Conservation (phyloP, 2,797 vertebrate species). For the Silurus aristotelis region DNA sequence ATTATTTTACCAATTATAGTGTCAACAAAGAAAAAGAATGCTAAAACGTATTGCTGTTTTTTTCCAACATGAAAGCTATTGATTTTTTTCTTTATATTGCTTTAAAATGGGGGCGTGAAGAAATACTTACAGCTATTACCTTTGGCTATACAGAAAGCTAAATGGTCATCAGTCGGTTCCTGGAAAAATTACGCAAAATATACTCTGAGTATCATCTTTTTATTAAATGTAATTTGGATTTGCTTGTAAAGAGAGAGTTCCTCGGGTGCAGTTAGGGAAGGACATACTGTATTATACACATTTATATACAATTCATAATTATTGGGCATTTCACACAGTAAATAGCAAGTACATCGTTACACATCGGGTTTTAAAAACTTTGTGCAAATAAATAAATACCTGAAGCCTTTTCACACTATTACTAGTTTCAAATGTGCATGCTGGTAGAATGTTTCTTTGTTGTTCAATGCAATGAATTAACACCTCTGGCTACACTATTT, state of each 20-base stretch:
- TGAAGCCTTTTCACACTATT: conserved; percentile 14
- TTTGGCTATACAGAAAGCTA: not conserved
- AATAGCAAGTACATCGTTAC: not conserved
- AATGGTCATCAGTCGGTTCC: not conserved
- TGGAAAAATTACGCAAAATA: not conserved
- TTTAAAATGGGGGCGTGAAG: not conserved
- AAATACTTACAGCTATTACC: not conserved
- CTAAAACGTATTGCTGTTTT: not conserved
- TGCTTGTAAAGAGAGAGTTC: not conserved
- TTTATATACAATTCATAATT: not conserved
- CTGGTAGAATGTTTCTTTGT: not conserved
- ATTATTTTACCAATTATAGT: not conserved
- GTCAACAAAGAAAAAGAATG: not conserved
- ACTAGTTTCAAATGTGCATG: not conserved
- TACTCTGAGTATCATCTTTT: not conserved
- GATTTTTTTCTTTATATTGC: not conserved
- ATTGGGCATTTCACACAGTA: not conserved
- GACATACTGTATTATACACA: not conserved
- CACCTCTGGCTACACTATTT: conserved; percentile 3
- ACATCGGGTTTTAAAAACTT: not conserved
- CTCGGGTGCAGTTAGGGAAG: not conserved
- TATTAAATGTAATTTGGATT: not conserved
- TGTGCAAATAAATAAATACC: conserved; percentile 61
- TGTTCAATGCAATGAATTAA: not conserved
- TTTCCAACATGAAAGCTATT: not conserved